Evolutionary conservation across 2,888 invertebrate genomes (phyloP).

Genomic region (Thecocarcelia acutangulata): DNA sequence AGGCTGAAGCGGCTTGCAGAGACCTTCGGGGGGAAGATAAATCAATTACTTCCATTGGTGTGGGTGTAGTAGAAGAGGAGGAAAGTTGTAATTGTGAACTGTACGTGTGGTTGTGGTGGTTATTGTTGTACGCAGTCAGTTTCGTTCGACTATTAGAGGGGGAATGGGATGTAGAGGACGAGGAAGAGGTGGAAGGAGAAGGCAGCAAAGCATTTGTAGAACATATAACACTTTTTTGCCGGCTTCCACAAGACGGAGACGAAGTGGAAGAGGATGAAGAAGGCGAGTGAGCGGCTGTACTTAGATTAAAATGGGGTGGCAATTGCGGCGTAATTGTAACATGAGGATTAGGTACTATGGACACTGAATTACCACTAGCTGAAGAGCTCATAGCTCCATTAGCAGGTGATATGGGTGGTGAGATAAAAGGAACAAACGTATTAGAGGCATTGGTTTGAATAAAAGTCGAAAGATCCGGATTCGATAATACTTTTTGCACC

Average conservation of each 20-base stretch:
- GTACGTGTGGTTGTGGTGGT: constrained; percentile 49
- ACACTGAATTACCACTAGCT: constrained; percentile 72
- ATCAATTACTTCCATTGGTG: constrained; percentile 82
- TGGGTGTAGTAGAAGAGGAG: constrained; percentile 70
- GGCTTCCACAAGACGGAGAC: constrained; percentile 63
- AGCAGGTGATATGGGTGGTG: constrained; percentile 79
- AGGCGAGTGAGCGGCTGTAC: constrained; percentile 67
- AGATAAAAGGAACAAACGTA: constrained; percentile 78
- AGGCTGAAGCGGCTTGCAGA: constrained; percentile 77
- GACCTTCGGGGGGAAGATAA: constrained; percentile 83
- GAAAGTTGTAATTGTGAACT: constrained; percentile 63
- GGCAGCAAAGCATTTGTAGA: constrained; percentile 75
- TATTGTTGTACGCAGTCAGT: constrained; percentile 72
- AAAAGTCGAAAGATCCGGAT: constrained; percentile 80
- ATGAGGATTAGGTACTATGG: constrained; percentile 78
- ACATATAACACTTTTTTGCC: constrained; percentile 81
- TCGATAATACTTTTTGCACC: constrained; percentile 79
- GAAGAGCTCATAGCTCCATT: constrained; percentile 67
- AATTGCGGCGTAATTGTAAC: constrained; percentile 78
- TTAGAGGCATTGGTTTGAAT: constrained; percentile 79
- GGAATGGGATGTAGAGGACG: constrained; percentile 69
- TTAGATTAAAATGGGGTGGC: constrained; percentile 75
- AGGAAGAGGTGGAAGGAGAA: constrained; percentile 66
- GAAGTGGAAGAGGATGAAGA: constrained; percentile 66
- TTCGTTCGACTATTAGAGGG: constrained; percentile 73